These are phyloP conservation scores for Mixornis gularis DNA, from an alignment of 2,113 vertebrate genomes.

Conservation along the genomic window DNA sequence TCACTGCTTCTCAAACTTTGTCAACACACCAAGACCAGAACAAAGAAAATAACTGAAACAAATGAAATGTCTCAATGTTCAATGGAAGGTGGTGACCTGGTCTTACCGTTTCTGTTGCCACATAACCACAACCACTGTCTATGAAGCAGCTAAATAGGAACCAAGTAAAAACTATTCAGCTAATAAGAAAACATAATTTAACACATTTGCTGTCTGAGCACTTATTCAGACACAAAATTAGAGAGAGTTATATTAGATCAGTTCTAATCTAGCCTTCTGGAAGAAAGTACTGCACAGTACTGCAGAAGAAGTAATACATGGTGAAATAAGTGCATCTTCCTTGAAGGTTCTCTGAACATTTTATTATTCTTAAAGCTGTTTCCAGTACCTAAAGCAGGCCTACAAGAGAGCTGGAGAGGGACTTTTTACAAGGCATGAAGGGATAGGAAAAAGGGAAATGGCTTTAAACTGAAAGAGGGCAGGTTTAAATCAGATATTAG, in stretches of 20 bases:
- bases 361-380: not conserved
- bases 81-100: not conserved
- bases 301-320: not conserved
- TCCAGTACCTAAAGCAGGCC: not conserved
- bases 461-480: not conserved
- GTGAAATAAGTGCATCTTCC: not conserved
- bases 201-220: not conserved
- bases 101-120: not conserved
- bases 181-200: not conserved
- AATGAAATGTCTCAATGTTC: not conserved
- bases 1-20: not conserved
- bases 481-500: not conserved
- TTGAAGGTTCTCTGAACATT: not conserved
- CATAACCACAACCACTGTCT: not conserved
- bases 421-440: not conserved
- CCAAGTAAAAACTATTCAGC: not conserved
- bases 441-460: not conserved
- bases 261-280: not conserved
- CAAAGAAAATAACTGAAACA: not conserved
- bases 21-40: not conserved
- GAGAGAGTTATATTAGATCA: not conserved
- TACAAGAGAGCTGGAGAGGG: not conserved
- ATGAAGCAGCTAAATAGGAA: not conserved
- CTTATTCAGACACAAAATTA: not conserved
- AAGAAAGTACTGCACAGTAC: not conserved